A percentile compares a stretch with the other conserved stretches of the same genome.
Evolutionary conservation across 2,113 vertebrate genomes (phyloP).

Genomic region (Puntigrus tetrazona): DNA sequence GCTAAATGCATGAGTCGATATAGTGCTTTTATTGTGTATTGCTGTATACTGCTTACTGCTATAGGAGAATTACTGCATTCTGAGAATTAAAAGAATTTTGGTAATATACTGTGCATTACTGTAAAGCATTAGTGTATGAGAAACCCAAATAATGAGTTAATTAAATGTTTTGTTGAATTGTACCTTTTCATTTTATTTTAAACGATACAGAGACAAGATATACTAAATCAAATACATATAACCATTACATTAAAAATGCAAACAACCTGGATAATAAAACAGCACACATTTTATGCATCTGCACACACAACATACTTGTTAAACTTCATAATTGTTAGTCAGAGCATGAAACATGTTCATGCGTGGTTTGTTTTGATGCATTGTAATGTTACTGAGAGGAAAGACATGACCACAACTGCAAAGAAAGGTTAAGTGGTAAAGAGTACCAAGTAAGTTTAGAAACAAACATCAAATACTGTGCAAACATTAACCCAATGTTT

Average conservation of each 20-base stretch:
- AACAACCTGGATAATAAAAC: not conserved
- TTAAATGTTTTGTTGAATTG: not conserved
- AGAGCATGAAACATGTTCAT: not conserved
- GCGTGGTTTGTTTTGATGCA: not conserved
- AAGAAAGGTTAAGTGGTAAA: not conserved
- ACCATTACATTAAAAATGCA: not conserved
- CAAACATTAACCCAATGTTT: not conserved
- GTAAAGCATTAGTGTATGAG: not conserved
- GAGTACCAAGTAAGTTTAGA: too few species aligned
- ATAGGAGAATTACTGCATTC: too few species aligned
- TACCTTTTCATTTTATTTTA: not conserved
- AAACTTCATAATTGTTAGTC: not conserved
- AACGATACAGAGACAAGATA: not conserved
- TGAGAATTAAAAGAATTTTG: not conserved
- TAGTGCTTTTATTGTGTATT: too few species aligned
- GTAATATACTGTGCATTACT: not conserved
- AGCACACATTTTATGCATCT: not conserved
- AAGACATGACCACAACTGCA: not conserved
- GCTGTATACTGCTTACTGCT: too few species aligned
- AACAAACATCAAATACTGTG: not conserved
- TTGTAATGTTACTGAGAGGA: not conserved
- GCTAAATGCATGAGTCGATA: too few species aligned
- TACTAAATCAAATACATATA: not conserved
- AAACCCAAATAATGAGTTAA: not conserved
- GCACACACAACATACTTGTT: too few species aligned